Percentiles rank a stretch among this genome's conserved stretches.
These are phyloP conservation scores for Gadus chalcogrammus DNA, from an alignment of 2,113 vertebrate species.

Conservation along the genomic window DNA sequence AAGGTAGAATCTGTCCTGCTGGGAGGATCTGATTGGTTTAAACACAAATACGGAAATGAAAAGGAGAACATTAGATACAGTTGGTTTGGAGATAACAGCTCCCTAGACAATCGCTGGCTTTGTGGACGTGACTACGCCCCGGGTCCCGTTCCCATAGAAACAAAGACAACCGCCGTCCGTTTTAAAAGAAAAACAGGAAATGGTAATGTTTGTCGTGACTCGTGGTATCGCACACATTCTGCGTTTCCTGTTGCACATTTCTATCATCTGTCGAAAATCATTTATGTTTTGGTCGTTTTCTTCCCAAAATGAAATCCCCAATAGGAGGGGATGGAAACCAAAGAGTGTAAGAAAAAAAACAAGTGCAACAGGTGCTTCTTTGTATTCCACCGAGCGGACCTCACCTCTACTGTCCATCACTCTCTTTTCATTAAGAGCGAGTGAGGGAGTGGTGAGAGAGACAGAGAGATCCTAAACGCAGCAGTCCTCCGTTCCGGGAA, in stretches of 20 bases:
- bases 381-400: slow-evolving; percentile 4
- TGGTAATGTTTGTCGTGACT: slow-evolving; percentile 14
- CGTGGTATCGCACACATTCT: too few species aligned
- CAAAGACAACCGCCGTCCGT: slow-evolving; percentile 45
- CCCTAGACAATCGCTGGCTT: slow-evolving; percentile 53
- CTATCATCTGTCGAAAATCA: too few species aligned
- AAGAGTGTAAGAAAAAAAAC: slow-evolving; percentile 6
- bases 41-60: too few species aligned
- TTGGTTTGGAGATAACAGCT: slow-evolving; percentile 41
- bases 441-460: background rate
- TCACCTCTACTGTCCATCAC: slow-evolving; percentile 21
- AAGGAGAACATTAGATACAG: background rate
- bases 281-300: too few species aligned
- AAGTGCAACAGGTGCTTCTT: slow-evolving; percentile 40
- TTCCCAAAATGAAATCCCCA: too few species aligned
- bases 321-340: too few species aligned
- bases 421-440: slow-evolving; percentile 31
- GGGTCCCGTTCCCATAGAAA: slow-evolving; percentile 46
- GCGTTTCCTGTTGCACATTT: too few species aligned
- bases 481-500: background rate
- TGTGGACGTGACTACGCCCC: slow-evolving; percentile 39
- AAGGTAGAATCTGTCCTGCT: too few species aligned
- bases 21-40: too few species aligned
- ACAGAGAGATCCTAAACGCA: background rate
- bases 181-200: slow-evolving; percentile 51